phyloP scores from a whole-genome alignment of 2,888 invertebrate species.

The Lamellibrachia columna region DNA sequence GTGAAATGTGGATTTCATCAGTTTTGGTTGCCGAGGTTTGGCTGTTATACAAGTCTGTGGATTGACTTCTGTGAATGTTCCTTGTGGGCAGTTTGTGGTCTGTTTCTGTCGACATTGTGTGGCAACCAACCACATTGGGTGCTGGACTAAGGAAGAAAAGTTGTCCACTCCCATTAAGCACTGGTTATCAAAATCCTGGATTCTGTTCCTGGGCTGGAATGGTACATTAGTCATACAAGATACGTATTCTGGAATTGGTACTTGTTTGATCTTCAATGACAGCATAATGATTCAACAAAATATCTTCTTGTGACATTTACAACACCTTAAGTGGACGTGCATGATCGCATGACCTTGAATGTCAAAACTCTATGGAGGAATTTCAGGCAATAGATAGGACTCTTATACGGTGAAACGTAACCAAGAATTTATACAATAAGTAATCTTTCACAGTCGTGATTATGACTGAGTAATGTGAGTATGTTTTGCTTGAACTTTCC shows the following conservation, averaged over 20 bases:
- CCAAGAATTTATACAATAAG: not conserved
- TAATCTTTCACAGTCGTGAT: not conserved
- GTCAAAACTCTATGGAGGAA: not conserved
- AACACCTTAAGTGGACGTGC: not conserved
- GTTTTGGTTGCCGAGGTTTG: not conserved
- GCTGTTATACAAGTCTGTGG: not conserved
- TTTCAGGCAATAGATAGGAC: not conserved
- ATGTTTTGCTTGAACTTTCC: not conserved
- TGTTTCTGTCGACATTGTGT: not conserved
- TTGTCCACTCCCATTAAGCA: not conserved
- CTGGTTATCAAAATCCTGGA: not conserved
- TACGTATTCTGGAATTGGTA: not conserved
- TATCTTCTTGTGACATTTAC: not conserved
- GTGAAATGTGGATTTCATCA: not conserved
- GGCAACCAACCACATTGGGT: not conserved
- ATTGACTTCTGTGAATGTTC: not conserved
- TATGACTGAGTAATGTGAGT: not conserved
- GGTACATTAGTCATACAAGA: not conserved
- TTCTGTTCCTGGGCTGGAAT: not conserved
- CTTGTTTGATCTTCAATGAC: not conserved
- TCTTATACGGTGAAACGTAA: not conserved
- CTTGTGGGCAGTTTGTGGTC: not conserved
- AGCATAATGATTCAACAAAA: not conserved
- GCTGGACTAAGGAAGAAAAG: not conserved
- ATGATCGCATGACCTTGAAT: not conserved